A percentile compares a stretch with the other conserved stretches of the same genome.
Conservation (phyloP, 2,888 invertebrate species). For the Acleris emargana region DNA sequence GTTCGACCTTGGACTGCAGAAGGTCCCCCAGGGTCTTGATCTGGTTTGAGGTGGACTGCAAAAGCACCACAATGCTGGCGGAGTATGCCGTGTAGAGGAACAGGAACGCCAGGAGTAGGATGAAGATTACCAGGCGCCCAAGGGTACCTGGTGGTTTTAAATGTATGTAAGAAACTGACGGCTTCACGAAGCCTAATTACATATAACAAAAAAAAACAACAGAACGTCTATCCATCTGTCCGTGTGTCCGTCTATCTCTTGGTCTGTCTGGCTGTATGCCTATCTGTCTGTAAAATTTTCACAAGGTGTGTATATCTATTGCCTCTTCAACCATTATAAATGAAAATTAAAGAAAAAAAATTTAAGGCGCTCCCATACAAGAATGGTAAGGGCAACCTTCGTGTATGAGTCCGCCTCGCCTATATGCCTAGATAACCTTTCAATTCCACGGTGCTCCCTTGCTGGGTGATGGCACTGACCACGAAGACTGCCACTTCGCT, state of each 20-base stretch:
- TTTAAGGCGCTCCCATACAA: too few species aligned
- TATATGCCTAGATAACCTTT: constrained; percentile 52
- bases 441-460: constrained; percentile 73
- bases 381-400: too few species aligned
- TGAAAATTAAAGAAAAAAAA: too few species aligned
- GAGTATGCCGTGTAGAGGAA: constrained; percentile 89
- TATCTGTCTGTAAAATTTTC: too few species aligned
- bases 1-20: constrained; percentile 84
- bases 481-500: constrained; percentile 81
- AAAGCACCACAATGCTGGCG: constrained; percentile 88
- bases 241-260: too few species aligned
- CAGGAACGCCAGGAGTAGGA: constrained; percentile 84
- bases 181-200: too few species aligned
- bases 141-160: constrained; percentile 55
- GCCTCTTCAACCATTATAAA: too few species aligned
- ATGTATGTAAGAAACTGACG: neutral
- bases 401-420: too few species aligned
- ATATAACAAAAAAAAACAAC: neutral
- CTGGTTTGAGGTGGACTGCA: constrained; percentile 88
- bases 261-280: too few species aligned
- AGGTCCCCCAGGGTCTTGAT: constrained; percentile 86
- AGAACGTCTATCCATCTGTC: too few species aligned
- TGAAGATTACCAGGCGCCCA: constrained; percentile 84
- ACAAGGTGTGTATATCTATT: too few species aligned
- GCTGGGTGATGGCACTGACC: constrained; percentile 84